Evolutionary conservation across 2,113 vertebrate species (phyloP), one percentile per base, ranked within the genome.

Genomic region (Toxostoma redivivum): DNA sequence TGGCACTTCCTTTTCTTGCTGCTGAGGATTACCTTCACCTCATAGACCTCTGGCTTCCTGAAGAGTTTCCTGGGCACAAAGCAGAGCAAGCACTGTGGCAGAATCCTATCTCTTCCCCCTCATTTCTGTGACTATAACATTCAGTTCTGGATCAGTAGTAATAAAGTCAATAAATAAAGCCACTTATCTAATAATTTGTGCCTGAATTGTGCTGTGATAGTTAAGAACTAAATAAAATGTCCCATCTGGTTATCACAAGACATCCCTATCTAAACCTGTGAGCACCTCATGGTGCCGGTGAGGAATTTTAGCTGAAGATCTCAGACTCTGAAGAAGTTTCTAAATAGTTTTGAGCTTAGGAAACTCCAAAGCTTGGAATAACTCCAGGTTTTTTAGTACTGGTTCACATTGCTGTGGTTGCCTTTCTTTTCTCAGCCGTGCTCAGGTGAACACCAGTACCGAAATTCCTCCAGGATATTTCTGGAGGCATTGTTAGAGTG

Each of bases 241-340:
- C 31, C 38, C 12, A 7, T 28, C 35, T 87, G 40, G 35, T 58
- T 72, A 42, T 67, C 2, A 5, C 37, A 51, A 61, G 57, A 38
- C n/a, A 44, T 56, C 15, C 28, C 22, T 76, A 19, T 91, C 71
- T 53, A 58, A 79, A 51, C 0, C 2, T 51, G 42, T 38, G 61
- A 84, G 27, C 67, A 37, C 35, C 45, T 86, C n/a, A 14, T 0
- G 33, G 40, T 51, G 5, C 79, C 5, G 0, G 27, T 12, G 33
- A 72, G 71, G 71, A 82, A 88, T 80, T 83, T 82, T 6, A 66
- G 40, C 72, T 70, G 50, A 72, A 83, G 61, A 42, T 45, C 61
- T 80, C 54, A 54, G 48, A 40, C n/a, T 67, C 57, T 76, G 48
- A 82, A 90, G 50, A 60, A 60, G 31, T 77, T 92, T 80, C 82